Evolutionary conservation across 2,888 invertebrate species (phyloP), one percentile per base, ranked within the genome.

Genomic region (Agonopterix subpropinquella): DNA sequence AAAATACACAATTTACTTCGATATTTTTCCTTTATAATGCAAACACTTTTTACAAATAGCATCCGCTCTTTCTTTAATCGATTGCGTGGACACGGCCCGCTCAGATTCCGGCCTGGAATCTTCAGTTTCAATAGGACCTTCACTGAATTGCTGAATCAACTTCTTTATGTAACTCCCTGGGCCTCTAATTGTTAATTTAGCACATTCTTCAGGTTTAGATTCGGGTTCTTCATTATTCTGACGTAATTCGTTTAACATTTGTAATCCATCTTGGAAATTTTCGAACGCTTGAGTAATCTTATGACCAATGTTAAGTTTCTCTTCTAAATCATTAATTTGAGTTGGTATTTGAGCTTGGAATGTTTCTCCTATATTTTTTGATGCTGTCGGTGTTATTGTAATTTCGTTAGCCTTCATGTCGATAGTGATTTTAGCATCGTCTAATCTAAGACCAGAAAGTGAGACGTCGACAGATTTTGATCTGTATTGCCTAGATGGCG

Each of bases 381-480:
- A 70, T 8, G 72, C 75, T 10, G 83, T 86, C 2, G 88, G 88
- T 1, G 88, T 88, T 2, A 88, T 86, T 0, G 65, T 71, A 1
- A 88, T 86, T 70, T 88, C 86, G 37, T 71, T 85, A n/a, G 77
- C 83, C 56, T 77, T 79, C 54, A 78, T 73, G 45, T 88, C 82
- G 4, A 88, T 75, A 0, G 83, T 85, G 13, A 87, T 77, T 70
- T 77, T 79, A 13, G 86, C 80, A 11, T 85, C 86, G 7, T 85
- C 82, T 4, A 86, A 57, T 39, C 67, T 72, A 4, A 87, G 56
- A 1, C 77, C 77, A 1, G 79, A 65, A 2, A 89, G 73, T 1
- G 89, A 80, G 1, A 89, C 86, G 54, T 91, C 91, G 2, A 91
- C 88, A 0, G 91, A 91, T 70, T 88, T 90, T 0, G 91, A 91